Base-by-base conservation (phyloP, 2,113 vertebrate species). In the Scomber japonicus region DNA sequence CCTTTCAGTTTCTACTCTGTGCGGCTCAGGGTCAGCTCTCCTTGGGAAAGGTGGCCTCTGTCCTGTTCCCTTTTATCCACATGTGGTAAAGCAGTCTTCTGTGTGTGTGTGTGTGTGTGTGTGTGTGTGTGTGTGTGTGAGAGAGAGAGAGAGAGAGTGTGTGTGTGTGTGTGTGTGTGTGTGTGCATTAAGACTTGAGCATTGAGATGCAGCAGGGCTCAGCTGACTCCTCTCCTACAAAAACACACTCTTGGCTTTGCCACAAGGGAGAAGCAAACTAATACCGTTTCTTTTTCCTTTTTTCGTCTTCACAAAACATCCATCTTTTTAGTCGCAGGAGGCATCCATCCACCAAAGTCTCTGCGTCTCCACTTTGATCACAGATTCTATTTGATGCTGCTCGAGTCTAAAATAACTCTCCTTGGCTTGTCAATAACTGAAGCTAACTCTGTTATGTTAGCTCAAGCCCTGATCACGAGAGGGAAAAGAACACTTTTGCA, bases 331-430 rank as follows among this genome's bases (percentile, higher is more conserved):
- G 86, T 92, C 54, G 55, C 88, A 71, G 85, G 90, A 89, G 80
- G 85, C 90, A 72, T 81, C 84, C 56, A 70, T 89, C 73, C 90
- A 91, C 92, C 92, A 88, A 87, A 83, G 82, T 84, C 87, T 92
- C 83, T 81, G 82, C 76, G 48, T 72, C 63, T 88, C 76, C 73
- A 80, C 87, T 93, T 93, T 95, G 91, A 95, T 94, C 93, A 92
- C 84, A 40, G 65, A 95, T 93, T 94, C 94, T 83, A 93, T 94
- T 94, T 95, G 92, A 94, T 93, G 90, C 84, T 79, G 75, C 87
- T 82, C 14, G 63, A 82, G 82, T 88, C 89, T 88, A 90, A 92
- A 94, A 91, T 83, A 90, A 87, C 89, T 89, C 77, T 79, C 72
- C 85, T 69, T 75, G 87, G 87, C 90, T 90, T 85, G 89, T 95